Base-by-base conservation (phyloP, 2,797 vertebrate species). In the Phataginus tetradactyla region DNA sequence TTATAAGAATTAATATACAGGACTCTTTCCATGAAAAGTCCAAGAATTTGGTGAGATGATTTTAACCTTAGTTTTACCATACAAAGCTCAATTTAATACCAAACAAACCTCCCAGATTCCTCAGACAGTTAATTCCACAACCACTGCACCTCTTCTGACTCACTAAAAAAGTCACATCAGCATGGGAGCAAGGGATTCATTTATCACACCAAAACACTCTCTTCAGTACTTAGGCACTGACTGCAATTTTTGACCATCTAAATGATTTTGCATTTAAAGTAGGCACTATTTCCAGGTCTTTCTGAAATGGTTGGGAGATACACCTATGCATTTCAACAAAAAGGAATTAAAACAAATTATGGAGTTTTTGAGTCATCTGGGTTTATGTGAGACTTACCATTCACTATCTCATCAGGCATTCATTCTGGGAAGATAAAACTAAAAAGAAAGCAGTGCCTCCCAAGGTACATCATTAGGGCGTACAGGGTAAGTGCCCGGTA, bases 101-200 rank as follows among this genome's bases (percentile, higher is more conserved):
- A 93, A 78, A 66, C 34, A 90, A 92, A 78, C 45, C 32, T 86
- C 79, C 57, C n/a, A 84, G 53, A 53, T 57, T 75, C 25, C 66
- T 93, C 64, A 91, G 10, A 93, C 45, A 75, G 51, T 94, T 71
- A 74, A 66, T 93, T 78, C 87, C 68, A 77, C 17, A 87, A 66
- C 68, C 92, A 95, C 64, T n/a, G 85, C 94, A 25, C 55, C n/a
- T 75, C 89, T 78, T 61, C 57, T 92, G 93, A 97, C 74, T 97
- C 86, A 97, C 71, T 78, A 92, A 80, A 71, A 86, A 93, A 94
- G 88, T 39, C 68, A 96, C 88, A 92, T 71, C 68, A 83, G 53
- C 86, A 77, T 25, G 61, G 14, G 39, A 68, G 18, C 23, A 71
- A 90, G 57, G 32, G 89, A 64, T 69, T 66, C 71, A 39, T 27